A percentile compares a stretch with the other conserved stretches of the same genome.
Evolutionary conservation across 2,797 vertebrate genomes (phyloP).

Genomic region (Clarias fuscus): DNA sequence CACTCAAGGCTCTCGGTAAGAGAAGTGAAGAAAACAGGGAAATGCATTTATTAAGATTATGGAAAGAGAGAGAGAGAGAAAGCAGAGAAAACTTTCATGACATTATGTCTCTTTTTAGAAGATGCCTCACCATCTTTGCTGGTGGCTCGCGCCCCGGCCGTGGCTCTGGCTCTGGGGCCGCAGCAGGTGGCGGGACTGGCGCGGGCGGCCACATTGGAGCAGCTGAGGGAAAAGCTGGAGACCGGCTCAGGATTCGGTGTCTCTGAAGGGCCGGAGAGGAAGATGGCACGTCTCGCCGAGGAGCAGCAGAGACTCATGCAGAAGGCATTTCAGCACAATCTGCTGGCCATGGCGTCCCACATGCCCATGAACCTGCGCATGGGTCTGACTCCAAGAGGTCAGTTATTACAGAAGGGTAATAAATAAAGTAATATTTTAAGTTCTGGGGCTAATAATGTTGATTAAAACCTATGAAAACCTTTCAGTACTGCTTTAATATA

Average conservation of each 20-base stretch:
- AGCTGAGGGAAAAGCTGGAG: slow-evolving; percentile 91
- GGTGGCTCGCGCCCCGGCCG: slow-evolving; percentile 81
- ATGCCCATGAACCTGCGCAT: slow-evolving; percentile 75
- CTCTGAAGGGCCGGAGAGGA: slow-evolving; percentile 86
- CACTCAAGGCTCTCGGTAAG: slow-evolving; percentile 69
- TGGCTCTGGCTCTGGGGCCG: slow-evolving; percentile 73
- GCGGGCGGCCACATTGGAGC: slow-evolving; percentile 84
- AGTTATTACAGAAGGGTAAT: slow-evolving; percentile 29
- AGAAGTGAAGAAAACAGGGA: neutral
- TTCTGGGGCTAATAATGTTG: neutral
- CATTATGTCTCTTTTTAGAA: slow-evolving; percentile 21
- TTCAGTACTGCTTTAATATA: neutral
- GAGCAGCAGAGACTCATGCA: slow-evolving; percentile 93
- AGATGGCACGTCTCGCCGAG: slow-evolving; percentile 80
- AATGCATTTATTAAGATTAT: neutral
- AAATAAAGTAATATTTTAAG: neutral
- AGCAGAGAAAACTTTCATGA: neutral
- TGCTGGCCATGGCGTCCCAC: slow-evolving; percentile 84
- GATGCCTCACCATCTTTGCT: slow-evolving; percentile 33
- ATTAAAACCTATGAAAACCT: neutral
- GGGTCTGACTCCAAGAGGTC: slow-evolving; percentile 67
- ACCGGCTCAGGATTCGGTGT: slow-evolving; percentile 62
- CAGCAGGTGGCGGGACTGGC: slow-evolving; percentile 79
- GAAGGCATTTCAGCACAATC: slow-evolving; percentile 91
- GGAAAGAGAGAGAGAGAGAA: neutral